These are phyloP conservation scores for Tanytarsus gracilentus DNA, from an alignment of 2,888 invertebrate species.

Conservation along the genomic window DNA sequence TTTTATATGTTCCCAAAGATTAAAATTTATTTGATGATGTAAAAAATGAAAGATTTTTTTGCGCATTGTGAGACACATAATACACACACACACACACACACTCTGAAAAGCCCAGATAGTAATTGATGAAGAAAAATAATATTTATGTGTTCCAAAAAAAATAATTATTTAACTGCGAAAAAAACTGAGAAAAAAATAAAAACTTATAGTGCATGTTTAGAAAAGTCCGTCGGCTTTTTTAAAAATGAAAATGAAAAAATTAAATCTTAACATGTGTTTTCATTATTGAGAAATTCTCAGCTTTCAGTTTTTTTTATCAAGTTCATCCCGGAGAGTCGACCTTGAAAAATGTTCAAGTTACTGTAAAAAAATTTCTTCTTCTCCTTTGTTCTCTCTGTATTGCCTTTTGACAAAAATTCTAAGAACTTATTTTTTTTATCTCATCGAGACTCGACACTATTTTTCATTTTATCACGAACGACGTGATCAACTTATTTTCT, in stretches of 20 bases:
- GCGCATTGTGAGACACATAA: slow-evolving; percentile 7
- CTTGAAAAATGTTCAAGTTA: too few relatives aligned
- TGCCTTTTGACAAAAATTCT: too few relatives aligned
- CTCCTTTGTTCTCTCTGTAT: background rate
- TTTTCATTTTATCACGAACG: too few relatives aligned
- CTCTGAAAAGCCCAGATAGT: slow-evolving; percentile 17
- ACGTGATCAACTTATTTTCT: too few relatives aligned
- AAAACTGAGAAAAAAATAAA: slow-evolving; percentile 17
- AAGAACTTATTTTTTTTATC: too few relatives aligned
- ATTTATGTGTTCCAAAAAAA: slow-evolving; percentile 28
- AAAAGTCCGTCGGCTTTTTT: slow-evolving; percentile 28
- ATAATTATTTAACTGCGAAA: slow-evolving; percentile 23
- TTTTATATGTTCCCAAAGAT: background rate
- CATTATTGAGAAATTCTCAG: background rate
- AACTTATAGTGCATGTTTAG: slow-evolving; percentile 27
- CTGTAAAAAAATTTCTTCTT: too few relatives aligned
- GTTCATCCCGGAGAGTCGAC: too few relatives aligned
- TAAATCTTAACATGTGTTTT: background rate
- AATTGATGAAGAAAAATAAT: slow-evolving; percentile 15
- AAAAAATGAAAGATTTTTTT: background rate
- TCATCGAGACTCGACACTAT: too few relatives aligned
- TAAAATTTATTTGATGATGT: background rate
- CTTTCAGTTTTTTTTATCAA: background rate
- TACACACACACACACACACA: background rate
- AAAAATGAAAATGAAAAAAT: slow-evolving; percentile 22